Percentiles rank a stretch among this genome's conserved stretches.
These are phyloP conservation scores for Tortrix viridana DNA, from an alignment of 2,888 invertebrate genomes.

Conservation along the genomic window DNA sequence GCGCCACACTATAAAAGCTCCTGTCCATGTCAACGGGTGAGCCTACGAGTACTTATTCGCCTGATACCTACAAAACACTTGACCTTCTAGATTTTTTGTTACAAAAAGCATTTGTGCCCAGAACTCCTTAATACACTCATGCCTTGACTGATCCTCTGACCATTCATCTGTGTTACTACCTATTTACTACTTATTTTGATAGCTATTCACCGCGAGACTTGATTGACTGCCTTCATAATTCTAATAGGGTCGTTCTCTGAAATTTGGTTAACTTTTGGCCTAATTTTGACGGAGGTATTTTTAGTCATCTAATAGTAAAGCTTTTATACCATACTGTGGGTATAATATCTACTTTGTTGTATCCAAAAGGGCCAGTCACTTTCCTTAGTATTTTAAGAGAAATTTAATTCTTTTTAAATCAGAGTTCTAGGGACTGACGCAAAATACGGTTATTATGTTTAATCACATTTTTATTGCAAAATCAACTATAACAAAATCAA, in stretches of 20 bases:
- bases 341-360: constrained; percentile 10
- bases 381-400: constrained; percentile 27
- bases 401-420: constrained; percentile 24
- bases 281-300: constrained; percentile 1
- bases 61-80: no score
- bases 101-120: no score
- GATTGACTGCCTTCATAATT: no score
- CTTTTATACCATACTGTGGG: not conserved
- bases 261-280: constrained; percentile 19
- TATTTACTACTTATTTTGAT: no score
- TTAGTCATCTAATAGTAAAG: not conserved
- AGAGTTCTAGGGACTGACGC: constrained; percentile 33
- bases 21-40: no score
- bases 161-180: no score
- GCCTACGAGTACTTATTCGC: no score
- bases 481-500: not conserved
- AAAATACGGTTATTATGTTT: constrained; percentile 26
- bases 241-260: constrained; percentile 23
- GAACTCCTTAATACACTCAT: no score
- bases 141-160: no score
- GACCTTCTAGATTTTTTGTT: no score
- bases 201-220: no score
- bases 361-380: constrained; percentile 32
- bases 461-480: constrained; percentile 21
- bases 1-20: no score